Evolutionary conservation across 37 sponge, comb jelly and placozoan genomes (phyloP), one percentile per base, ranked within the genome.

Genomic region (Chondrosia reniformis): DNA sequence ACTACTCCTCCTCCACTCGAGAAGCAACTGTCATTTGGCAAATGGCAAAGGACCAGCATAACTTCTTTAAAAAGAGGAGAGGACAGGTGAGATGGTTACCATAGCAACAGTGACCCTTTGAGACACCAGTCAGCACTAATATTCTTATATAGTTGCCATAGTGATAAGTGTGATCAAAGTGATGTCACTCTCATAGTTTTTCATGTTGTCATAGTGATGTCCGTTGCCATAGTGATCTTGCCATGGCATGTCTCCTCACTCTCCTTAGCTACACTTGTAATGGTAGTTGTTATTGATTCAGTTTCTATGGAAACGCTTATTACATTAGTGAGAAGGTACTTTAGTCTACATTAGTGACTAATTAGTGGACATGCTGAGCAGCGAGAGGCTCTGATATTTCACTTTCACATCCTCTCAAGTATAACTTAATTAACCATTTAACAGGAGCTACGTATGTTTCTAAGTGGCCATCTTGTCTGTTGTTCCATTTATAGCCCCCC

Each of bases 31-130:
- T 82, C 27, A 84, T 92, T 33, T 92, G 88, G 84, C 81, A 84
- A 78, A 92, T 84, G 88, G 92, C 88, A 3, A 78, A 83, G 6
- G 85, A 84, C 52, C 92, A 92, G 79, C 92, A 92, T 76, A 80
- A 69, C 59, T 87, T 92, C 74, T 87, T 45, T 40, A 42, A 45
- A 39, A 44, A 66, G 39, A 72, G 64, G 40, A 45, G 37, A 31
- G 32, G 21, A 44, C 27, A 37, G 66, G 59, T 78, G n/a, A n/a
- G n/a, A n/a, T n/a, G n/a, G n/a, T n/a, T n/a, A n/a, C n/a, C n/a
- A n/a, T n/a, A n/a, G n/a, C n/a, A n/a, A n/a, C n/a, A n/a, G n/a
- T n/a, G n/a, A n/a, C n/a, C n/a, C n/a, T n/a, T n/a, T n/a, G n/a
- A n/a, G n/a, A n/a, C n/a, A n/a, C n/a, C n/a, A n/a, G n/a, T n/a